Base-by-base conservation (phyloP, 2,888 invertebrate species). In the Metopia argyrocephala region DNA sequence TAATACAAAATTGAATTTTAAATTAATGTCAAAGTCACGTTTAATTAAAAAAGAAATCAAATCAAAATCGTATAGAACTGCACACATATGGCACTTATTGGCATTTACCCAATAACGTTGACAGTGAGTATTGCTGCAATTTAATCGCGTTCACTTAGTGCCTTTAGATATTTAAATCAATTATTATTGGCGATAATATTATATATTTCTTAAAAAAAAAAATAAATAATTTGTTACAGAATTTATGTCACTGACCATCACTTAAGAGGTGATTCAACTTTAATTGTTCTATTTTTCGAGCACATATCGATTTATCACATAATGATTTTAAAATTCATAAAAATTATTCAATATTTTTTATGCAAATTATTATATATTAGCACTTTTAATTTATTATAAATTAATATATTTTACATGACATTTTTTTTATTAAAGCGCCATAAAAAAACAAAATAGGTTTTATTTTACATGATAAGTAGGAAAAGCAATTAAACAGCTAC, bases 71-170 rank as follows among this genome's bases (percentile, higher is more conserved):
- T 20, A 7, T n/a, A 59, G 38, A 59, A 23, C 2, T 15, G 23
- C 21, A 61, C 6, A 23, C 21, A 27, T 65, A 52, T 52, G 31
- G 21, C n/a, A 21, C 18, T 7, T 48, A 62, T 68, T 68, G 75
- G 52, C 75, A n/a, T 28, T 61, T 23, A 27, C 9, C 61, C 61
- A 74, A 66, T 57, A n/a, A n/a, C 45, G 61, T 18, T 61, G 59
- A 52, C 52, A 15, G 4, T 18, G 45, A 45, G 5, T 61, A 23
- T 54, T 23, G 12, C 25, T 38, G 45, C 50, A n/a, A 59, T 74
- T 64, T 9, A 59, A 50, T 31, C 27, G n/a, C 3, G 20, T 52
- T 23, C 18, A 52, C 20, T 59, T n/a, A n/a, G n/a, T n/a, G n/a
- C n/a, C n/a, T n/a, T n/a, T n/a, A n/a, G n/a, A 38, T 38, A 3